phyloP scores from a whole-genome alignment of 2,888 invertebrate genomes.

The Neria commutata region DNA sequence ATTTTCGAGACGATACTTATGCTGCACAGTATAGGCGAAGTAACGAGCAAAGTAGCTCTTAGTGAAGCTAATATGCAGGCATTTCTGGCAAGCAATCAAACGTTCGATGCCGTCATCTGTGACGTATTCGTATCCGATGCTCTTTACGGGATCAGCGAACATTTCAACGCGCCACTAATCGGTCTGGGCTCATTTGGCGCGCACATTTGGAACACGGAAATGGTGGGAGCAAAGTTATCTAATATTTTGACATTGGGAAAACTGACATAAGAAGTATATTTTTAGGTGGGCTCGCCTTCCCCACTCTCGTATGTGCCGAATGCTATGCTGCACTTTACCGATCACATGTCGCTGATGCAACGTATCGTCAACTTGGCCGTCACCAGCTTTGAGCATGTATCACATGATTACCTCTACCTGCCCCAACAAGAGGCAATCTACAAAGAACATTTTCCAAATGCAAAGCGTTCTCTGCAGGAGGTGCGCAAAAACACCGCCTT shows the following conservation, averaged over 20 bases:
- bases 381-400: slow-evolving; percentile 39
- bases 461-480: slow-evolving; percentile 43
- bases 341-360: slow-evolving; percentile 57
- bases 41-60: no score
- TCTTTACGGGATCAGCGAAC: slow-evolving; percentile 45
- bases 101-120: slow-evolving; percentile 53
- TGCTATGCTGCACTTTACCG: slow-evolving; percentile 45
- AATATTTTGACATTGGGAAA: no score
- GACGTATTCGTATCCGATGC: slow-evolving; percentile 56
- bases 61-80: slow-evolving; percentile 37
- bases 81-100: slow-evolving; percentile 46
- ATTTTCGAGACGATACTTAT: no score
- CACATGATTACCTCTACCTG: slow-evolving; percentile 44
- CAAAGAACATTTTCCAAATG: slow-evolving; percentile 46
- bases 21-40: no score
- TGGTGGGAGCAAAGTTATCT: slow-evolving; percentile 30
- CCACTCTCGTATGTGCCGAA: slow-evolving; percentile 57
- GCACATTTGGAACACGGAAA: slow-evolving; percentile 41
- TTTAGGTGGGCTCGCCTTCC: slow-evolving; percentile 52
- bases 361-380: slow-evolving; percentile 54
- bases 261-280: no score
- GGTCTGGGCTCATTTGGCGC: slow-evolving; percentile 43
- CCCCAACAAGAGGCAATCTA: slow-evolving; percentile 51
- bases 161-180: slow-evolving; percentile 44
- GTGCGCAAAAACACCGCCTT: slow-evolving; percentile 49